Conservation (phyloP, 1,140 invertebrate species). For the Cotesia vestalis region DNA sequence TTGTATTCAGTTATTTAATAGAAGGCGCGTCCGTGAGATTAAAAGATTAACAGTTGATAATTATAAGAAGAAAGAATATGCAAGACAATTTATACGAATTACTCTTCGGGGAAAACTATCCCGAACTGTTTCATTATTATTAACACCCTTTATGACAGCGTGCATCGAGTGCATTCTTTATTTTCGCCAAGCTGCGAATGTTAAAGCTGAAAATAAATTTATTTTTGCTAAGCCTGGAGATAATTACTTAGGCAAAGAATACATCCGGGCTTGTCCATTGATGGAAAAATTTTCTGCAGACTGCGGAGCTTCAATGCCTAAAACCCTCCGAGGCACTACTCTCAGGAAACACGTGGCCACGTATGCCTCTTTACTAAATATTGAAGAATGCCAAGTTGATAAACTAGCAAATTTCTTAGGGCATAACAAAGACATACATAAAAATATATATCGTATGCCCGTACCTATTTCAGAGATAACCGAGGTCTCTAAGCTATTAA, state of each 20-base stretch:
- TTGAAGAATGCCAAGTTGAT: conserved; percentile 16
- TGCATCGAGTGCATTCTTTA: conserved; percentile 4
- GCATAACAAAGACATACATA: conserved; percentile 18
- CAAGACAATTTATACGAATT: conserved; percentile 12
- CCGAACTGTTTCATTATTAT: conserved; percentile 13
- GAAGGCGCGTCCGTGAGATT: conserved; percentile 8
- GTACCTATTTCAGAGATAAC: conserved; percentile 21
- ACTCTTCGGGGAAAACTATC: conserved; percentile 13
- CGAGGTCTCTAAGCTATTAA: conserved; percentile 8
- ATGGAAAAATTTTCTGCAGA: conserved; percentile 7
- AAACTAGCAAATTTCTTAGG: conserved; percentile 21
- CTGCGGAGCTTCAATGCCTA: conserved; percentile 16
- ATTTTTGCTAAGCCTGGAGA: not conserved
- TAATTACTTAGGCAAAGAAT: conserved; percentile 5
- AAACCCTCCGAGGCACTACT: not conserved
- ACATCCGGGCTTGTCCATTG: conserved; percentile 14
- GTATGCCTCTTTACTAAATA: not conserved
- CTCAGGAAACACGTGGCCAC: conserved; percentile 19
- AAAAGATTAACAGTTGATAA: not conserved
- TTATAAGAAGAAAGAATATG: conserved; percentile 15
- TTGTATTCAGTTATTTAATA: conserved; percentile 20
- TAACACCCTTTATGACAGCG: not conserved
- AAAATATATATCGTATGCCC: conserved; percentile 22
- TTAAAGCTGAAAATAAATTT: conserved; percentile 1
- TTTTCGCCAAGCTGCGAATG: conserved; percentile 7